Base-by-base conservation (phyloP, 2,888 invertebrate genomes). In the Heteromurus nitidus region DNA sequence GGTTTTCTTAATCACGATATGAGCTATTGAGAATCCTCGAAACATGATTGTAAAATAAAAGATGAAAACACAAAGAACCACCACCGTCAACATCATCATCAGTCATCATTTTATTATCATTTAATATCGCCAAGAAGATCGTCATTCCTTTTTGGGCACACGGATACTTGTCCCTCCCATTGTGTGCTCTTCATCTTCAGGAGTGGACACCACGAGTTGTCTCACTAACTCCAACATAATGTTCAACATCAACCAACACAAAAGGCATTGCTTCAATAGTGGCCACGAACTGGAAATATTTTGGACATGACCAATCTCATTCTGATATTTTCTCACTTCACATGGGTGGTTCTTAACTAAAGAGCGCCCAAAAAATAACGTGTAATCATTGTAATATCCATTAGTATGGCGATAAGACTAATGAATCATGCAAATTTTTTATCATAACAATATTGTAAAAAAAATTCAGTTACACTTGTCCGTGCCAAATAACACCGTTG, bases 21-120 rank as follows among this genome's bases (percentile, higher is more conserved):
- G 36, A 36, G 13, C 47, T 11, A 47, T 47, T 47, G 47, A 47
- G n/a, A 16, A 47, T 47, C 55, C 55, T 22, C 7, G 24, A 20
- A 50, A 13, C 7, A 50, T 50, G n/a, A 24, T 28, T 28, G 58
- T 58, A 58, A 18, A 50, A 50, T 50, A 20, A 55, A 47, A 16
- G 7, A 47, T 20, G 31, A 44, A 44, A 42, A 65, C 22, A 44
- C 44, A 65, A 65, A 65, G 44, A 65, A 65, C 65, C 22, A 44
- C 65, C 65, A 65, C 65, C 42, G 62, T 62, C 58, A 62, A 36
- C 53, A 77, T 75, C 62, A 72, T 67, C 75, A 70, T 76, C 70
- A 69, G 44, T 80, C 82, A 82, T 82, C 80, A 36, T 81, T 80
- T 82, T 82, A 82, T 82, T 76, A 69, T 77, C 67, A 73, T 82